phyloP scores from a whole-genome alignment of 2,113 vertebrate genomes.

The Nothocercus julius region DNA sequence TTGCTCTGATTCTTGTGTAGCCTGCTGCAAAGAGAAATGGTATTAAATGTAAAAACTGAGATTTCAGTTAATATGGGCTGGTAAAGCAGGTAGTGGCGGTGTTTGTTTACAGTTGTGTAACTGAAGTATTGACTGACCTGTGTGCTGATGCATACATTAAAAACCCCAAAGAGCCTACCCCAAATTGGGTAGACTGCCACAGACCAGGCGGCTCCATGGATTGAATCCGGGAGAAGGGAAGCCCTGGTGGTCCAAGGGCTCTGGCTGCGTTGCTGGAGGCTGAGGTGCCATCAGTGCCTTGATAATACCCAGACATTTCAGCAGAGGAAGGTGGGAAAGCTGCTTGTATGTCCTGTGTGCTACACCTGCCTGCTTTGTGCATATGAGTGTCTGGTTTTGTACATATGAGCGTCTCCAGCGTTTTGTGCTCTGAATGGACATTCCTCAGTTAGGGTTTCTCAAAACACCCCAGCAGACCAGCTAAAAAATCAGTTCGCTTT shows the following conservation, averaged over 20 bases:
- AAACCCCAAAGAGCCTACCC: neutral
- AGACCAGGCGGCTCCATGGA: too few species aligned
- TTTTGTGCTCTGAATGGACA: rapidly evolving
- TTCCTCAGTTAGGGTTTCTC: neutral
- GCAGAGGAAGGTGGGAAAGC: neutral
- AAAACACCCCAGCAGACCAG: neutral
- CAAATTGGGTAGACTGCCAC: neutral
- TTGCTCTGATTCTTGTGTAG: neutral
- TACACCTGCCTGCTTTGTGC: rapidly evolving
- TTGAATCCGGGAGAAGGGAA: neutral
- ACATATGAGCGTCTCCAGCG: too few species aligned
- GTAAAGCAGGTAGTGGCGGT: neutral
- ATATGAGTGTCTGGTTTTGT: neutral
- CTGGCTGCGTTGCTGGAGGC: neutral
- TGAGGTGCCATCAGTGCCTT: neutral
- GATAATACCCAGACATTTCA: neutral
- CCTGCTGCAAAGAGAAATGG: neutral
- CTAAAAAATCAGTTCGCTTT: neutral
- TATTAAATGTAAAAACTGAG: neutral
- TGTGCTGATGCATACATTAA: neutral
- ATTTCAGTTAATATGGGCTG: neutral
- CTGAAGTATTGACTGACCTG: neutral
- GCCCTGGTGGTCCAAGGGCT: rapidly evolving
- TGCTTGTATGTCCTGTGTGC: rapidly evolving
- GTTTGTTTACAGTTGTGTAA: neutral